phyloP scores from a whole-genome alignment of 2,888 invertebrate species.

The Pristionchus maxplancki region DNA sequence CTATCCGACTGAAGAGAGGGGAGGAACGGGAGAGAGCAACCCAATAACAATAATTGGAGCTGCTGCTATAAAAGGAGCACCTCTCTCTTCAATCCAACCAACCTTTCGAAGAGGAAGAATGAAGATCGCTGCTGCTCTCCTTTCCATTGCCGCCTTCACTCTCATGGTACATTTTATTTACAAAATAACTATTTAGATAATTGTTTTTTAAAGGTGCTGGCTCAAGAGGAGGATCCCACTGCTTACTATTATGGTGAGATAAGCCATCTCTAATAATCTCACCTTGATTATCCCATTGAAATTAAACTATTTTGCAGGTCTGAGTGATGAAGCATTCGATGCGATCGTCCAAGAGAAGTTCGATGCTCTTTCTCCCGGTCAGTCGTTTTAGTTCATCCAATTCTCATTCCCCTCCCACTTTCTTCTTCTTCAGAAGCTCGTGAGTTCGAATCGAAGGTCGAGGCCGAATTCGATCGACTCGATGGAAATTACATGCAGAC shows the following conservation, averaged over 20 bases:
- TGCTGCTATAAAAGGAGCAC: neutral
- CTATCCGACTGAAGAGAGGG: neutral
- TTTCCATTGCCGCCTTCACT: neutral
- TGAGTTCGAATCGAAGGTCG: slow-evolving; percentile 37
- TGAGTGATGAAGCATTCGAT: neutral
- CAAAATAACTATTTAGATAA: neutral
- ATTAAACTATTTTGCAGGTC: neutral
- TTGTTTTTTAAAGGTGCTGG: neutral
- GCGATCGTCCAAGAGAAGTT: slow-evolving; percentile 5
- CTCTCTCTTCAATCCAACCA: neutral
- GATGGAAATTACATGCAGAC: neutral
- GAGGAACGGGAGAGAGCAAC: neutral
- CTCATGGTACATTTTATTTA: neutral
- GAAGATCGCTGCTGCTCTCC: neutral
- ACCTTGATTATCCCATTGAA: no score
- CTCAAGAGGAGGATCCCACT: neutral
- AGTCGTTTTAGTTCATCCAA: neutral
- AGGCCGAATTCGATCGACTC: neutral
- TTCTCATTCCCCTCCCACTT: neutral
- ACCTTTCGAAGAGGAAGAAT: neutral
- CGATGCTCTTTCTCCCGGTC: neutral
- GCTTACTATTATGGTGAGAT: neutral
- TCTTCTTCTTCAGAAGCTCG: neutral
- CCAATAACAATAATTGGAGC: neutral
- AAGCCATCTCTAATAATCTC: neutral